Conservation (phyloP, 2,888 invertebrate species). For the Stomorhina lunata region DNA sequence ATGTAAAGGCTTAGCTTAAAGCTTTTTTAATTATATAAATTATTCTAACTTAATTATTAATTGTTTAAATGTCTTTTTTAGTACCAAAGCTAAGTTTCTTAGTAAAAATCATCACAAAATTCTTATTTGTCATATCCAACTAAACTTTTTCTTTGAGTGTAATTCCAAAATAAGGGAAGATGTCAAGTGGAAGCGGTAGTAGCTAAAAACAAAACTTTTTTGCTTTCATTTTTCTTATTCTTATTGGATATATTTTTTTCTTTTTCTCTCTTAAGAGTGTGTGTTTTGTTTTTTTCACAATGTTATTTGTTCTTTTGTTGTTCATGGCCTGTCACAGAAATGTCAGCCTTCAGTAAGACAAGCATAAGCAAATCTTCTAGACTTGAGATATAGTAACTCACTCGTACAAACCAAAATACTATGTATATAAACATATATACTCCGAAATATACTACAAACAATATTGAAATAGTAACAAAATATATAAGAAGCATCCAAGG, state of each 20-base stretch:
- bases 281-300: constrained; percentile 39
- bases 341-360: constrained; percentile 73
- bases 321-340: constrained; percentile 76
- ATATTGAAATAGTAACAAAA: constrained; percentile 50
- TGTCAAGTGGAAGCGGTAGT: constrained; percentile 16
- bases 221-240: constrained; percentile 29
- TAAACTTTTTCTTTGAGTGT: constrained; percentile 29
- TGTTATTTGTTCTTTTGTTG: constrained; percentile 67
- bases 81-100: too few species aligned
- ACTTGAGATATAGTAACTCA: constrained; percentile 54
- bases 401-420: neutral
- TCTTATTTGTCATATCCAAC: too few species aligned
- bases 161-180: neutral
- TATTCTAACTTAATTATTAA: too few species aligned
- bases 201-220: constrained; percentile 35
- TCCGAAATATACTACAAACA: neutral
- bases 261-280: constrained; percentile 68
- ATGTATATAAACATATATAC: neutral
- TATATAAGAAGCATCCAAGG: too few species aligned
- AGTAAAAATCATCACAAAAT: too few species aligned
- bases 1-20: too few species aligned
- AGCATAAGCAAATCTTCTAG: constrained; percentile 66
- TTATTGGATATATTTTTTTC: constrained; percentile 66
- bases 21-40: too few species aligned
- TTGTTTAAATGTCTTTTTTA: too few species aligned